Evolutionary conservation across 2,797 vertebrate species (phyloP), one percentile per base, ranked within the genome.

Genomic region (Muraenolepis orangiensis): DNA sequence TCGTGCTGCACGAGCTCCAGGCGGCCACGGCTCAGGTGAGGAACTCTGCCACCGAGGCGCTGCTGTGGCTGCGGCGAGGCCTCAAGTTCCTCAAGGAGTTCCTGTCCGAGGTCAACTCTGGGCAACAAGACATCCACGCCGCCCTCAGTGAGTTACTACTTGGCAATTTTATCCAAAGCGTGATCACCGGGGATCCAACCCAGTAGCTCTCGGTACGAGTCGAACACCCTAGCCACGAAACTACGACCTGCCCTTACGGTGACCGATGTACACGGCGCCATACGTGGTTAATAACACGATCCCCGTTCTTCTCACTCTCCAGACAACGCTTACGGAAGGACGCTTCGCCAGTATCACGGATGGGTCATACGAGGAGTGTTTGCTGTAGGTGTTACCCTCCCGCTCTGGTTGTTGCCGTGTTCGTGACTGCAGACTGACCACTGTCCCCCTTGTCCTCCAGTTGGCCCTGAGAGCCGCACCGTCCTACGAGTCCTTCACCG

Each of bases 321-420:
- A 99, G 98, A 97, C 88, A 96, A 93, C 0, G 96, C 98, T 6
- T 99, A 99, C 61, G 97, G 98, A 32, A 96, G 94, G 90, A 98
- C 97, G 0, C 87, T 99, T 70, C 93, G 98, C 30, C 97, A 96
- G 74, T 97, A 98, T 88, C 98, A 99, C 0, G 97, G 98, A 72
- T 99, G 98, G 98, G 98, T 99, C 28, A 95, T 99, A 66, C 93
- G 98, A 1, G 97, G 98, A 0, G 97, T 99, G 64, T 99, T 99
- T 88, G 98, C 98, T 1, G 98, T 99, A 81, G 90, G 98, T 96
- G 3, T 78, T 79, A n/a, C n/a, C 42, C 38, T 73, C 20, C 57
- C 57, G 26, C 51, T 11, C 51, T 57, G 51, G n/a, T 23, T 26
- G 23, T 42, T 14, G 13, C 14, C 23, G 20, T 57, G 51, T 57